Evolutionary conservation across 1,140 invertebrate genomes (phyloP), one percentile per base, ranked within the genome.

Genomic region (Drosophila murphyi): DNA sequence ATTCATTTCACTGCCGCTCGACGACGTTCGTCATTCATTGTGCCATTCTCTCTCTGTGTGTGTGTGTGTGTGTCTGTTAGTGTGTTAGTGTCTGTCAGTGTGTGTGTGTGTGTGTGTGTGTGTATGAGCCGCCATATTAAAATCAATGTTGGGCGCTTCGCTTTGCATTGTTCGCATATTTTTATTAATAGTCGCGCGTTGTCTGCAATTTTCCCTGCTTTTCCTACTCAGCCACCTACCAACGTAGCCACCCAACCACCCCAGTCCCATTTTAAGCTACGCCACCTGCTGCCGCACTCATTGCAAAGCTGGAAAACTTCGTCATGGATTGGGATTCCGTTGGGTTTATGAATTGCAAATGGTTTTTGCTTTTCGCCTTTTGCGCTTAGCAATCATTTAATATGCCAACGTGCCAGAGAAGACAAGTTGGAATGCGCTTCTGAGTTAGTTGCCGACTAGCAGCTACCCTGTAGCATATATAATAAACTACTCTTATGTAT

Each of bases 181-280:
- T 82, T 82, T 82, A 82, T 82, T 82, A 82, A 82, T 82, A 82
- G 80, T 82, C 80, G 72, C 80, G 80, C 80, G 80, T 83, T 79
- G 80, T 82, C 80, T 82, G 80, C 80, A 78, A 79, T 79, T 82
- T 82, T 78, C 72, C 76, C 67, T 35, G 29, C 48, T 68, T 52
- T 43, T 39, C 57, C 60, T 41, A 62, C 35, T 37, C 65, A 45
- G 37, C 4, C 35, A 20, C 20, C 1, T 20, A 20, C 1, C 59
- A 43, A 34, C 48, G 3, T 29, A 8, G 2, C 39, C 2, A n/a
- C 59, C 62, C 64, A 37, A 64, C 37, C 39, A 60, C 41, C 39
- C 4, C 47, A 52, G 48, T 43, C 43, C 43, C 43, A 2, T 43
- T 60, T 52, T 48, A 32, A 51, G 57, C 29, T 34, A 43, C n/a